These are phyloP conservation scores for Erebia ligea DNA, from an alignment of 2,888 invertebrate species.

Conservation along the genomic window DNA sequence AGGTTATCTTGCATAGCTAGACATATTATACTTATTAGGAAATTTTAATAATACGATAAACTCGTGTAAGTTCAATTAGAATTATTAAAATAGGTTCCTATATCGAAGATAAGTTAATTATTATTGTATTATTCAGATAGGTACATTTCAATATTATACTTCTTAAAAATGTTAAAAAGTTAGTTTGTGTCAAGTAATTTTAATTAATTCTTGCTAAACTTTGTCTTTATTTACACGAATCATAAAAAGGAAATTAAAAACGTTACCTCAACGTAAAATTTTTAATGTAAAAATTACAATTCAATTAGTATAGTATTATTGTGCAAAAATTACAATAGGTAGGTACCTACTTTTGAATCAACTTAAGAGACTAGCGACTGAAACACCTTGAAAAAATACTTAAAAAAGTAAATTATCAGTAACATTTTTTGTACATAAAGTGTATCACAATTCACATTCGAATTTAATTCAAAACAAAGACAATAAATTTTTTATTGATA, in stretches of 20 bases:
- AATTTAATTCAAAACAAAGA: background rate
- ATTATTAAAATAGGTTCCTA: constrained; percentile 4
- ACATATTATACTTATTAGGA: constrained; percentile 21
- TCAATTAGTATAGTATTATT: too few species aligned
- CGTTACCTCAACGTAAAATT: background rate
- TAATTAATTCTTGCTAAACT: too few species aligned
- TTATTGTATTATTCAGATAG: too few species aligned
- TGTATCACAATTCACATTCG: background rate
- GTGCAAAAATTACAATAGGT: too few species aligned
- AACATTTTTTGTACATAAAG: background rate
- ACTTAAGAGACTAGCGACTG: too few species aligned
- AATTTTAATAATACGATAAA: constrained; percentile 17
- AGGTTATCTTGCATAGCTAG: constrained; percentile 34
- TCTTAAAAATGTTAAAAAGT: background rate
- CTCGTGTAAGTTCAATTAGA: background rate
- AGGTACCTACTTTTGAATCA: too few species aligned
- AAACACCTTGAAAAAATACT: too few species aligned
- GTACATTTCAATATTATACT: background rate
- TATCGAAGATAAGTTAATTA: background rate
- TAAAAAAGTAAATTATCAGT: too few species aligned
- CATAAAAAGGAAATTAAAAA: background rate
- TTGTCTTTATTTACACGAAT: too few species aligned
- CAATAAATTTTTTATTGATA: background rate
- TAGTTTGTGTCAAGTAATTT: too few species aligned
- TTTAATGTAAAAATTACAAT: background rate